Conservation (phyloP, 2,888 invertebrate species). For the Octonoba sinensis region DNA sequence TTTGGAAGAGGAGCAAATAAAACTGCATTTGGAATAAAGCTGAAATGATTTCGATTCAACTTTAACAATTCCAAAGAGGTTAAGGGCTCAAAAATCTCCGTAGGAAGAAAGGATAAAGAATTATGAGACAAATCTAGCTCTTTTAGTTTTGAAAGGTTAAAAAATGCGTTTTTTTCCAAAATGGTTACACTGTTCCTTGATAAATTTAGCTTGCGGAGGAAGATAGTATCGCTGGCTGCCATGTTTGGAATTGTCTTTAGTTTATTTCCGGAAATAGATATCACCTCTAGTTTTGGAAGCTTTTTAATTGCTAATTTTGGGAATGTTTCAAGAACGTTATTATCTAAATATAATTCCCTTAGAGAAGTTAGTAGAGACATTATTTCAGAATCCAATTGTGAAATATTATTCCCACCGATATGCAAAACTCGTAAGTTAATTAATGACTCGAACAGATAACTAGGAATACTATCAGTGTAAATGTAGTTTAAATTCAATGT, state of each 20-base stretch:
- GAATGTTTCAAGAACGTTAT: conserved; percentile 62
- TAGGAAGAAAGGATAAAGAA: conserved; percentile 55
- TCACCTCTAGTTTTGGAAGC: conserved; percentile 66
- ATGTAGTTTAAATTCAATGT: conserved; percentile 38
- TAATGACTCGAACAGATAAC: conserved; percentile 45
- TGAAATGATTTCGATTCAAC: conserved; percentile 66
- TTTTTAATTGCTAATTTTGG: conserved; percentile 62
- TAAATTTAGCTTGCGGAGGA: conserved; percentile 65
- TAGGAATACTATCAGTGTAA: conserved; percentile 44
- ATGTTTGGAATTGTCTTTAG: conserved; percentile 67
- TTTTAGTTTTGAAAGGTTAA: conserved; percentile 67
- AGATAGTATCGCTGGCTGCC: conserved; percentile 67
- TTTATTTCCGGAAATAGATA: conserved; percentile 67
- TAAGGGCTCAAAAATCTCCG: conserved; percentile 63
- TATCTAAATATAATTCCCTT: conserved; percentile 51
- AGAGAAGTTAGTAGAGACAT: conserved; percentile 36
- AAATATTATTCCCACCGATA: conserved; percentile 49
- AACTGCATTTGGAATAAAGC: conserved; percentile 67
- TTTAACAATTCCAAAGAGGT: conserved; percentile 58
- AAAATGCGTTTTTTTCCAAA: conserved; percentile 67
- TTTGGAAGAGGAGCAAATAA: conserved; percentile 62
- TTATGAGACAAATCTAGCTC: conserved; percentile 67
- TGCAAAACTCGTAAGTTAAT: conserved; percentile 45
- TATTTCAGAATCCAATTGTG: conserved; percentile 25
- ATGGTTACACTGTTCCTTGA: conserved; percentile 66